Conservation (phyloP, 1,140 invertebrate genomes). For the Nylanderia fulva region DNA sequence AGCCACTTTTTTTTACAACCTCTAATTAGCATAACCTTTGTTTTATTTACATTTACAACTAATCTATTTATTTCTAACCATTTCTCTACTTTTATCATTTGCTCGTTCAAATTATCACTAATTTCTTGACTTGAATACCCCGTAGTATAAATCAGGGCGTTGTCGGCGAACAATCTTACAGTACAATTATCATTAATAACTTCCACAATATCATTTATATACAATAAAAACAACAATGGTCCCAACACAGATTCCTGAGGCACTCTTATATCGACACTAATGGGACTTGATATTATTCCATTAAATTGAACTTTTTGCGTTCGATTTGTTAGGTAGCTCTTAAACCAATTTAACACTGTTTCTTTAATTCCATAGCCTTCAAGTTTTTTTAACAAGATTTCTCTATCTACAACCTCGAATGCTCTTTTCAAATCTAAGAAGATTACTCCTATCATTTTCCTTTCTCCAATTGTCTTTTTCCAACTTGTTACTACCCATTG, state of each 20-base stretch:
- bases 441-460: not conserved
- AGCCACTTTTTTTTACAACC: not conserved
- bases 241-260: not conserved
- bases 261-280: not conserved
- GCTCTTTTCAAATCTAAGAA: not conserved
- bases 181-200: not conserved
- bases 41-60: not conserved
- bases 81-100: not conserved
- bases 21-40: not conserved
- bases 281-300: not conserved
- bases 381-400: not conserved
- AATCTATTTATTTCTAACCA: not conserved
- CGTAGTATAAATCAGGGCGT: not conserved
- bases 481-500: not conserved
- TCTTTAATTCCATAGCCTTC: not conserved
- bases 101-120: not conserved
- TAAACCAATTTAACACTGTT: not conserved
- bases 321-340: not conserved
- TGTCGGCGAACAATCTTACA: not conserved
- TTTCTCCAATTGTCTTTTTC: not conserved
- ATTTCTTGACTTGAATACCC: not conserved
- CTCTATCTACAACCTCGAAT: not conserved
- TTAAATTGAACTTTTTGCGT: not conserved
- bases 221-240: not conserved
- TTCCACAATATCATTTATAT: conserved; percentile 6